Conservation (phyloP, 2,888 invertebrate species). For the Lepeophtheirus nordmannii region DNA sequence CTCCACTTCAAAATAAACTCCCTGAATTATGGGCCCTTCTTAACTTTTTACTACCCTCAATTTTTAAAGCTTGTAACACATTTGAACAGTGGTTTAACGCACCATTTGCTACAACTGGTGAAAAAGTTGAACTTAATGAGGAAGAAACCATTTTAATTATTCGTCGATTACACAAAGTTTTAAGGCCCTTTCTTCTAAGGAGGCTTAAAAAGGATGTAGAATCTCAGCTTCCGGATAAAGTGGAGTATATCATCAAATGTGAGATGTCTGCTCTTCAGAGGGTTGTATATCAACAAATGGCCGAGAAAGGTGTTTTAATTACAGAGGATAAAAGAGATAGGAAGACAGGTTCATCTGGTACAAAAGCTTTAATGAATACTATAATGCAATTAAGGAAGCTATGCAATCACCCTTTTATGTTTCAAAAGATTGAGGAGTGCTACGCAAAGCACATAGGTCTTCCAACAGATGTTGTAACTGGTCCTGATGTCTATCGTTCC, state of each 20-base stretch:
- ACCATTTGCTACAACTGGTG: conserved; percentile 97
- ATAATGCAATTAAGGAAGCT: conserved; percentile 95
- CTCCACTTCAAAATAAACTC: conserved; percentile 89
- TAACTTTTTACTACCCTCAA: conserved; percentile 92
- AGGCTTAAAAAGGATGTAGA: conserved; percentile 98
- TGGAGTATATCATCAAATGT: conserved; percentile 96
- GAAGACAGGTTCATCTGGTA: conserved; percentile 54
- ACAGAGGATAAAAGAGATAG: conserved; percentile 77
- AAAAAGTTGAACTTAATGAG: conserved; percentile 93
- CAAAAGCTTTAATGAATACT: conserved; percentile 95
- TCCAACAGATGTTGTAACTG: conserved; percentile 57
- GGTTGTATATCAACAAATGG: conserved; percentile 63
- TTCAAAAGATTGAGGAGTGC: conserved; percentile 93
- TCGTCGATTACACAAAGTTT: conserved; percentile 94
- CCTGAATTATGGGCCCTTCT: conserved; percentile 96
- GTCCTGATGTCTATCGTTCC: conserved; percentile 45
- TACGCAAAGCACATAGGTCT: conserved; percentile 77
- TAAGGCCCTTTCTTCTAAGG: conserved; percentile 82
- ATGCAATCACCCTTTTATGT: conserved; percentile 99
- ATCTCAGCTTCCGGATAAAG: conserved; percentile 91
- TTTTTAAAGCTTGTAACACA: conserved; percentile 94
- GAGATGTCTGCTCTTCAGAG: conserved; percentile 95
- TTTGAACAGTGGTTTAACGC: conserved; percentile 99
- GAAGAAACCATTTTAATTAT: conserved; percentile 99
- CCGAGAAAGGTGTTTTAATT: conserved; percentile 80